Evolutionary conservation across 1,140 invertebrate genomes (phyloP), one percentile per base, ranked within the genome.

Genomic region (Mesaphorura yosii): DNA sequence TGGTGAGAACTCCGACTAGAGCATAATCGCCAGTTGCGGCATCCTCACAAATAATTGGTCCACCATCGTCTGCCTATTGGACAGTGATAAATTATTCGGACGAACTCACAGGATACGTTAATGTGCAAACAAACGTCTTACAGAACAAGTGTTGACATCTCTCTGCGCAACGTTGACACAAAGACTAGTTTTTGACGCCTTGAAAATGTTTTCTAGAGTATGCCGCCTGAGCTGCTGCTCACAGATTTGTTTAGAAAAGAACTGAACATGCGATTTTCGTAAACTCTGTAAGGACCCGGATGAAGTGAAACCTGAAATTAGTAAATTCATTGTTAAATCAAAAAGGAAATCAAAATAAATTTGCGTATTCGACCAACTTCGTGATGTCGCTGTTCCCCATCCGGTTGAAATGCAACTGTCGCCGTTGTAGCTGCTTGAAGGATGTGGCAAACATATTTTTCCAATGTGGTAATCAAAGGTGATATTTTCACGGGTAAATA

Each of bases 401-500:
- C 57, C 57, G 3, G 57, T 55, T 2, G 44, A n/a, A 34, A 50
- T 52, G 27, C 57, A 59, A 12, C 47, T 25, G 23, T 45, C n/a
- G 5, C 48, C 53, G 6, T 51, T 44, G 39, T 52, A 59, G 20
- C 20, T 39, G 26, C 39, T 47, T 14, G 52, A 42, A 14, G 49
- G 42, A 7, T 55, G 46, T 25, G 57, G 57, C 20, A 59, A 23
- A 46, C 57, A 59, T 17, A 59, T 44, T 22, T 31, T 25, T 26
- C 41, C 48, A 25, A 55, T 34, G 40, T 58, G 48, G 17, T 58
- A 60, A 25, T 53, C 59, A 20, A 39, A 57, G 23, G 31, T 55
- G 28, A 52, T 53, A 34, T n/a, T 28, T 39, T 34, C 47, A 27
- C 48, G 31, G 14, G 47, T 51, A 3, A 82, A 70, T 1, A 90